Percentiles rank a stretch among this genome's conserved stretches.
Evolutionary conservation across 2,888 invertebrate genomes (phyloP).

Genomic region (Azorinus chamasolen): DNA sequence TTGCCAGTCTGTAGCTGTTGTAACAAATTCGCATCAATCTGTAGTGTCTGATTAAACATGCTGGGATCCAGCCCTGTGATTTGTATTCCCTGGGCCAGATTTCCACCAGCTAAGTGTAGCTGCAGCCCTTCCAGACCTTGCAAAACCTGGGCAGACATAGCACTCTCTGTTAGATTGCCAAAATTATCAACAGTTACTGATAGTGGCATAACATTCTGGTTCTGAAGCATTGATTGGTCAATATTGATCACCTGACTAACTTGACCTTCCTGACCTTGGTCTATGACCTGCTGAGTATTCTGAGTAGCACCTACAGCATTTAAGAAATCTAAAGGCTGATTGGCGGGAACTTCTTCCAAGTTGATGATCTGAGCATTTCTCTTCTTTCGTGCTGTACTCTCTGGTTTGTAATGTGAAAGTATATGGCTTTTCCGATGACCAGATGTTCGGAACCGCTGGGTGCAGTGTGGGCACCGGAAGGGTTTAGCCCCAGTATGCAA

Average conservation of each 20-base stretch:
- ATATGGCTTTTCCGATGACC: conserved; percentile 90
- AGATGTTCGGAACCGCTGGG: conserved; percentile 90
- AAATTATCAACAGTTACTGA: conserved; percentile 75
- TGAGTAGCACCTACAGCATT: conserved; percentile 50
- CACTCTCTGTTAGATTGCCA: conserved; percentile 69
- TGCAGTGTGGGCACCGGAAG: conserved; percentile 94
- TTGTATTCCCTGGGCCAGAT: conserved; percentile 84
- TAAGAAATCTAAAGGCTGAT: conserved; percentile 48
- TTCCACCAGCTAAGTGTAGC: conserved; percentile 84
- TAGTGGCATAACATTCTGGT: conserved; percentile 75
- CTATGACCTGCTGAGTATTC: conserved; percentile 36
- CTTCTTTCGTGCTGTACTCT: conserved; percentile 52
- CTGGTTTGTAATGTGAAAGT: conserved; percentile 87
- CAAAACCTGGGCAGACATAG: conserved; percentile 78
- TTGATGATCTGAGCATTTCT: conserved; percentile 28
- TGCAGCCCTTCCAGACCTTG: conserved; percentile 84
- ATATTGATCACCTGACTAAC: conserved; percentile 73
- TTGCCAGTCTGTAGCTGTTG: conserved; percentile 87
- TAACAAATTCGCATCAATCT: conserved; percentile 87
- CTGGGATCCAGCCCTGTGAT: conserved; percentile 86
- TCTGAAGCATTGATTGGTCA: conserved; percentile 75
- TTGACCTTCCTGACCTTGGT: conserved; percentile 54
- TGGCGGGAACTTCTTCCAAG: conserved; percentile 40
- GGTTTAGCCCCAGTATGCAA: conserved; percentile 90
- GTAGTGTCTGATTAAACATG: conserved; percentile 85